Evolutionary conservation across 2,797 vertebrate species (phyloP), one percentile per base, ranked within the genome.

Genomic region (Trematomus bernacchii): DNA sequence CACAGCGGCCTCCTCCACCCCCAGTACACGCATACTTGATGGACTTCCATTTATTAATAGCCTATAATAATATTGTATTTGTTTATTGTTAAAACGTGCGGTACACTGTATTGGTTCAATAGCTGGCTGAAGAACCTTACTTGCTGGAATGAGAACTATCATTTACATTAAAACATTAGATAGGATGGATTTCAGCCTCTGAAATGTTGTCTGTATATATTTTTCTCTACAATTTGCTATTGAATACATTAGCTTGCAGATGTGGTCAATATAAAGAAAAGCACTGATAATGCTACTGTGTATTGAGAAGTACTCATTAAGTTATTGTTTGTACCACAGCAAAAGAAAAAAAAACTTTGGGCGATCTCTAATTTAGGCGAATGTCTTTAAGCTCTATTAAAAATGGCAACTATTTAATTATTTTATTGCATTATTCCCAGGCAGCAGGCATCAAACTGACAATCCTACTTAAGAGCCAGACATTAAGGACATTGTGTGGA

Each of bases 71-170:
- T 83, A 83, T 76, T 70, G 85, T 91, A 86, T 83, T 88, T 86
- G 89, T 93, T 90, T 90, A 85, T 92, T 88, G 87, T 90, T 84
- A 65, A 87, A 68, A 85, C 52, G 75, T 73, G 88, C 87, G 86
- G 73, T 85, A 78, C 80, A 84, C 76, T 79, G 73, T 89, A 80
- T 82, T 89, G 85, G 86, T 86, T 90, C 82, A 80, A 85, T 84
- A 83, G 77, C 80, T 86, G 83, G 85, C 84, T 80, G 80, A 87
- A 77, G 86, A 91, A 90, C 88, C 83, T 84, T 75, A 86, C 79
- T 77, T 85, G 84, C 86, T 91, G 83, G 84, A 87, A 87, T 84
- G 73, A 85, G 57, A 88, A 79, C 71, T 81, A 76, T 84, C 70
- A 85, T 85, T 87, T 85, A 81, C 75, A 86, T 88, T 63, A 51